Evolutionary conservation across 2,888 invertebrate genomes (phyloP), one percentile per base, ranked within the genome.

Genomic region (Panzeria rudis): DNA sequence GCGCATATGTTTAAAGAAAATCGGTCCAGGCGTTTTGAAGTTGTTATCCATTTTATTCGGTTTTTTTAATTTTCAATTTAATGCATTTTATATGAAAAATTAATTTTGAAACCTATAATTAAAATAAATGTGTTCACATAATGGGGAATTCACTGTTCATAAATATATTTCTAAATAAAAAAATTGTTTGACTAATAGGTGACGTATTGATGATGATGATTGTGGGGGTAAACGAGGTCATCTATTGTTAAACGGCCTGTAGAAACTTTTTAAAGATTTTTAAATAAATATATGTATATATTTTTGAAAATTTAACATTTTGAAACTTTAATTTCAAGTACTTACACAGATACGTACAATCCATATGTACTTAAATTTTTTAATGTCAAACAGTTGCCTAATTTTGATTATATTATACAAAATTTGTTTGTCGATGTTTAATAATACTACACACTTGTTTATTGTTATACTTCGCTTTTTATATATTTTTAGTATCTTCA

Each of bases 161-260:
- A 7, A n/a, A 13, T 23, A n/a, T 25, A 35, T 29, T 41, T 3
- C 5, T 41, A 47, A 44, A 47, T 29, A 38, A 15, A 62, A 11
- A 41, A 29, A 29, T 47, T 47, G 6, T 29, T 47, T 66, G 52
- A 20, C 15, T 23, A 61, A 47, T 52, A 54, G 61, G 41, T 79
- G 78, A 62, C 69, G 44, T 77, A 68, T 35, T 68, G 32, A 41
- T 41, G 15, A 15, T 50, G 50, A 15, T 17, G 29, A 8, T 29
- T 56, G 62, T 47, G 50, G 68, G 17, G 47, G 29, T 62, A 66
- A 47, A 64, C 72, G 64, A 56, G 64, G 72, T 72, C 56, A 72
- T 61, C 25, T 23, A 9, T 75, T 75, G 52, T 52, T 23, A 75
- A 62, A 56, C 29, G 5, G 54, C 17, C 20, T 29, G 15, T n/a